Evolutionary conservation across 2,888 invertebrate species (phyloP).

Genomic region (Drosophila leonis): DNA sequence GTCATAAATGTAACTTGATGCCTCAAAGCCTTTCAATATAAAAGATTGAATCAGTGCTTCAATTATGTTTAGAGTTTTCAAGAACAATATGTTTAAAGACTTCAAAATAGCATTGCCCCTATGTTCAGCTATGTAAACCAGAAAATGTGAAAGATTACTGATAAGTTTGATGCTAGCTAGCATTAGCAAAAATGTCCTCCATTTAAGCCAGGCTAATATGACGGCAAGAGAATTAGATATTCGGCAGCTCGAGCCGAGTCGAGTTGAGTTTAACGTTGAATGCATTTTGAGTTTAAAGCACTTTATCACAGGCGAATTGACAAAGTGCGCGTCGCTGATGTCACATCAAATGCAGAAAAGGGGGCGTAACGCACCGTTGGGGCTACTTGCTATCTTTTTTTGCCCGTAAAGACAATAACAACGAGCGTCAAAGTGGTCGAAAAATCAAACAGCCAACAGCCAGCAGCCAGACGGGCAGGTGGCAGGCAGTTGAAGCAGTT

Average conservation of each 20-base stretch:
- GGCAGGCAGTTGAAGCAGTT: conserved; percentile 1
- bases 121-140: not conserved
- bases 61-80: no score
- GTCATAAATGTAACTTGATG: no score
- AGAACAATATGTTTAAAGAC: no score
- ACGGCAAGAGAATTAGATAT: conserved; percentile 16
- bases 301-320: conserved; percentile 76
- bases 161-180: not conserved
- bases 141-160: no score
- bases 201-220: not conserved
- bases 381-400: conserved; percentile 4
- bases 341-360: conserved; percentile 70
- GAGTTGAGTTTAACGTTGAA: conserved; percentile 71
- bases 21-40: no score
- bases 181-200: not conserved
- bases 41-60: no score
- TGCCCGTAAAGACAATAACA: conserved; percentile 41
- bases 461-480: not conserved
- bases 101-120: no score
- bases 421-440: conserved; percentile 51
- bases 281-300: conserved; percentile 78
- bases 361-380: conserved; percentile 26
- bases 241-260: not conserved
- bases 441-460: conserved; percentile 66
- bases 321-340: conserved; percentile 70